Evolutionary conservation across 2,113 vertebrate species (phyloP).

Genomic region (Mesitornis unicolor): DNA sequence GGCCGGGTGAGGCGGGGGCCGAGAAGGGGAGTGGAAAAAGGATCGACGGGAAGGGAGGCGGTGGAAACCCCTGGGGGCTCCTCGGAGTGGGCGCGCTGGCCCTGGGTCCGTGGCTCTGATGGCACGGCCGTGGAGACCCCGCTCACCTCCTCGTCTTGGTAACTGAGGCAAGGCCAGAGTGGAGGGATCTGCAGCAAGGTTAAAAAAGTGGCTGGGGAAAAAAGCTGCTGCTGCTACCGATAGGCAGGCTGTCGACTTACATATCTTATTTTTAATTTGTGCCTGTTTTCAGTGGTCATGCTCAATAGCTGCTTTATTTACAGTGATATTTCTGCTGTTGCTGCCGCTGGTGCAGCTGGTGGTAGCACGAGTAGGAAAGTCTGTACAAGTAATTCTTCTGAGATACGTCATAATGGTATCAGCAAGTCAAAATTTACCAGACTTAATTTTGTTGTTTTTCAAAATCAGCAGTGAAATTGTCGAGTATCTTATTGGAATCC

Average conservation of each 20-base stretch:
- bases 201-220: background rate
- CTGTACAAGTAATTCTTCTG: no score
- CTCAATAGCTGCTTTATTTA: rapidly evolving
- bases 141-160: background rate
- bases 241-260: background rate
- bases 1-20: conserved; percentile 65
- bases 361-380: background rate
- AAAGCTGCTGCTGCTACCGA: no score
- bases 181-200: rapidly evolving
- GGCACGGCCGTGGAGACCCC: rapidly evolving
- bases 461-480: background rate
- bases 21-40: conserved; percentile 52
- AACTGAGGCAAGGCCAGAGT: background rate
- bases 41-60: background rate
- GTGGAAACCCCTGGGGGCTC: no score
- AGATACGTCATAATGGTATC: background rate
- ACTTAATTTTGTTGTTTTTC: background rate
- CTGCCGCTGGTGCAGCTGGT: background rate
- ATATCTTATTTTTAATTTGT: rapidly evolving
- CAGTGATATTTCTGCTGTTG: rapidly evolving
- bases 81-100: background rate
- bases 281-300: background rate
- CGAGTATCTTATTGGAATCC: background rate
- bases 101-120: no score
- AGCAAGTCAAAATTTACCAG: background rate